Conservation (phyloP, 2,888 invertebrate species). For the Rosalia funebris region DNA sequence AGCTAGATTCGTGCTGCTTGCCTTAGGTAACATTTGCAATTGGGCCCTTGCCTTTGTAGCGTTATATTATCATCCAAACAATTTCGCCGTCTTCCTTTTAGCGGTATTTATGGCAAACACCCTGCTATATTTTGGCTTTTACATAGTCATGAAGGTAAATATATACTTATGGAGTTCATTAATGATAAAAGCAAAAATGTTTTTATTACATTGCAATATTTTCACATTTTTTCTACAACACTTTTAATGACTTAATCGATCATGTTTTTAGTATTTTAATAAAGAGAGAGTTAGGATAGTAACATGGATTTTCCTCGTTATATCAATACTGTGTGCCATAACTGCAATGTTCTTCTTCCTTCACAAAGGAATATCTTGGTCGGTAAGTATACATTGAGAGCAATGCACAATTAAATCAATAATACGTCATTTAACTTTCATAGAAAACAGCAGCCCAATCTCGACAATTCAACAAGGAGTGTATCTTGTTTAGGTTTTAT, state of each 20-base stretch:
- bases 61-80: constrained; percentile 70
- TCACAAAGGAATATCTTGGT: constrained; percentile 76
- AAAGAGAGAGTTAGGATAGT: constrained; percentile 72
- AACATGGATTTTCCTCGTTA: constrained; percentile 72
- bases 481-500: constrained; percentile 76
- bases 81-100: constrained; percentile 84
- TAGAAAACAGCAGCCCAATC: constrained; percentile 80
- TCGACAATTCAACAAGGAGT: constrained; percentile 76
- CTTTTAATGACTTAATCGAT: no score
- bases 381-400: constrained; percentile 62
- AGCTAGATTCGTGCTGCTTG: constrained; percentile 69
- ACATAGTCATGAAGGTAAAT: constrained; percentile 83
- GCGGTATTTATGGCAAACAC: constrained; percentile 85
- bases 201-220: no score
- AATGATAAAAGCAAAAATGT: no score
- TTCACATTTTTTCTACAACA: no score
- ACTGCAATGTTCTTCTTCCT: constrained; percentile 79
- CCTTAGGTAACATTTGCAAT: constrained; percentile 72
- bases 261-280: constrained; percentile 69
- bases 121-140: constrained; percentile 81
- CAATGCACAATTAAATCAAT: background rate
- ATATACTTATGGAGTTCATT: no score
- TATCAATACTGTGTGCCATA: constrained; percentile 74
- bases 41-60: constrained; percentile 75
- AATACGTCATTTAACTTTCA: constrained; percentile 43